These are phyloP conservation scores for Labia minor DNA, from an alignment of 2,888 invertebrate species.

Conservation along the genomic window DNA sequence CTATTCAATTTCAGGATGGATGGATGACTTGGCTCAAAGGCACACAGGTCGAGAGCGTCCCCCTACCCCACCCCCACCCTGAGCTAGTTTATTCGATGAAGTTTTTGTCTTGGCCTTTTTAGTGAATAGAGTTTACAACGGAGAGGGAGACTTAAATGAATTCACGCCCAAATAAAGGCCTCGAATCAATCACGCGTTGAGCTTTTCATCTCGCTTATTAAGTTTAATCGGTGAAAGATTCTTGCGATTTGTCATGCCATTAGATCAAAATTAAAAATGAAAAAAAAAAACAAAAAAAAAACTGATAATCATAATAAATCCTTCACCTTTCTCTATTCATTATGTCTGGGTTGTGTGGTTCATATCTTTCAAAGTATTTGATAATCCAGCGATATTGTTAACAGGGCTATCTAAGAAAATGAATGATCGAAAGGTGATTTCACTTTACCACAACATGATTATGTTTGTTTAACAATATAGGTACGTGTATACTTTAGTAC, in stretches of 20 bases:
- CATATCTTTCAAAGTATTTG: not conserved
- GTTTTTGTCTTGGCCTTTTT: slow-evolving; percentile 1
- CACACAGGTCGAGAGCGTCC: not conserved
- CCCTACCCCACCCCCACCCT: too few species aligned
- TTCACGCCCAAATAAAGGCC: slow-evolving; percentile 13
- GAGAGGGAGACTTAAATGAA: not conserved
- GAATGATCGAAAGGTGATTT: not conserved
- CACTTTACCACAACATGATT: not conserved
- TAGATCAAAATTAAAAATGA: not conserved
- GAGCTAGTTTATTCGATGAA: not conserved
- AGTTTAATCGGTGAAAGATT: slow-evolving; percentile 13
- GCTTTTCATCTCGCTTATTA: slow-evolving; percentile 13
- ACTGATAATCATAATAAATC: not conserved
- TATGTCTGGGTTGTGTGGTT: not conserved
- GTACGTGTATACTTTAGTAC: too few species aligned
- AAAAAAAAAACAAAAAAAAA: not conserved
- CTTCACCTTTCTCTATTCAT: not conserved
- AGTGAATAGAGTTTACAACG: not conserved
- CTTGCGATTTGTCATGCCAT: slow-evolving; percentile 7
- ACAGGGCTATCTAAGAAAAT: not conserved
- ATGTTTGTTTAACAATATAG: not conserved
- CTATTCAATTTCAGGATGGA: slow-evolving; percentile 4
- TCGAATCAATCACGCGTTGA: slow-evolving; percentile 13
- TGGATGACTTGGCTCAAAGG: slow-evolving; percentile 2
- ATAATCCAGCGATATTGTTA: not conserved